phyloP scores from a whole-genome alignment of 2,113 vertebrate genomes.

The Colaptes auratus region DNA sequence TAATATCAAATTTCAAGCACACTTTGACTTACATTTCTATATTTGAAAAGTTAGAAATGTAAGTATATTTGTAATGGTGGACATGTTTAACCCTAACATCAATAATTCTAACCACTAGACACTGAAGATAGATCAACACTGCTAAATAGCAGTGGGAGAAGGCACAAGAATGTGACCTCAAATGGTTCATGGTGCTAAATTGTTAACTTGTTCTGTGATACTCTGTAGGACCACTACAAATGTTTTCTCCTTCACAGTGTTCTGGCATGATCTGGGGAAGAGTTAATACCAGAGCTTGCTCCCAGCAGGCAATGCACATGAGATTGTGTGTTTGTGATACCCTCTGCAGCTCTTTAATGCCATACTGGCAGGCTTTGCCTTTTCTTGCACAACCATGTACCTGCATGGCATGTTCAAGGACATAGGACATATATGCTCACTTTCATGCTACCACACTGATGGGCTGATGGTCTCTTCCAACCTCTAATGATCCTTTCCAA shows the following conservation, averaged over 20 bases:
- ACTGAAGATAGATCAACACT: not conserved
- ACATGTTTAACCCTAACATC: not conserved
- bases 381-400: not conserved
- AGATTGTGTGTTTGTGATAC: not conserved
- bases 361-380: not conserved
- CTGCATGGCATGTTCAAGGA: not conserved
- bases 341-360: not conserved
- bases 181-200: not conserved
- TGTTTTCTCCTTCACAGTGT: not conserved
- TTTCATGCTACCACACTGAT: not conserved
- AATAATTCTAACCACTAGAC: not conserved
- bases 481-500: no score
- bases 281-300: not conserved
- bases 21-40: not conserved
- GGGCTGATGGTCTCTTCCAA: not conserved
- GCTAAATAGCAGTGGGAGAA: not conserved
- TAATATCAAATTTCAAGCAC: not conserved
- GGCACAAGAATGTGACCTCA: not conserved
- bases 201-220: not conserved
- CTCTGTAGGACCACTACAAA: not conserved
- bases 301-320: not conserved
- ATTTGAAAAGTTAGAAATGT: not conserved
- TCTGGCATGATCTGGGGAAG: not conserved
- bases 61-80: not conserved
- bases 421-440: rapidly evolving